Conservation (phyloP, 2,113 vertebrate species). For the Pachyramphus minor region DNA sequence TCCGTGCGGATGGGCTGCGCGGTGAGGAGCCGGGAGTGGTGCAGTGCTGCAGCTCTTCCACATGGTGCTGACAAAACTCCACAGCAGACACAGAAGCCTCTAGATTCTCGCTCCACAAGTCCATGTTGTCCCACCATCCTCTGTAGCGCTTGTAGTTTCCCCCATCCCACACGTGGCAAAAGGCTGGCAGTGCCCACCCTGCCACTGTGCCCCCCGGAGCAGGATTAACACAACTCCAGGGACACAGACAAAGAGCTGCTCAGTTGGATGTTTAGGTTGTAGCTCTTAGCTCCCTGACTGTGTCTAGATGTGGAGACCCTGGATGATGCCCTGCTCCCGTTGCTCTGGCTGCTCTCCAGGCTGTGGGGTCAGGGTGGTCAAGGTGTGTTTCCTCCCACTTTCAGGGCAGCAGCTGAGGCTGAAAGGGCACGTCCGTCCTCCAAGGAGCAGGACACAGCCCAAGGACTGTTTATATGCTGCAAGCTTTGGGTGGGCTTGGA, state of each 20-base stretch:
- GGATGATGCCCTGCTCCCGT: too few species aligned
- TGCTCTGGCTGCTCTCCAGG: background rate
- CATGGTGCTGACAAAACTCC: constrained; percentile 54
- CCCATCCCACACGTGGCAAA: rapidly evolving
- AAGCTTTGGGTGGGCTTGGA: background rate
- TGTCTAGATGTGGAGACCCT: background rate
- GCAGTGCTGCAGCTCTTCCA: constrained; percentile 19
- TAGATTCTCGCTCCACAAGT: rapidly evolving
- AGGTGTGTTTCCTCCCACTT: rapidly evolving
- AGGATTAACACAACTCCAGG: background rate
- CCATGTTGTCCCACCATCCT: rapidly evolving
- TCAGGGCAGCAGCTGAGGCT: background rate
- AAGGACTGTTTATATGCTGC: rapidly evolving
- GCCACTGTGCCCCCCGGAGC: rapidly evolving
- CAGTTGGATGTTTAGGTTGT: background rate
- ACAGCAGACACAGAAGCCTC: background rate
- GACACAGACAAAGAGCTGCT: background rate
- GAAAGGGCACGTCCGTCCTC: background rate
- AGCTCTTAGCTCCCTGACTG: background rate
- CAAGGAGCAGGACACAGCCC: rapidly evolving
- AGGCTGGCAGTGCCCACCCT: background rate
- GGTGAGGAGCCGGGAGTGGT: rapidly evolving
- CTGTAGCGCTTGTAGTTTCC: rapidly evolving
- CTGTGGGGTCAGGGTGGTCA: background rate
- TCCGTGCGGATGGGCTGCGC: background rate